Evolutionary conservation across 2,113 vertebrate genomes (phyloP), one percentile per base, ranked within the genome.

Genomic region (Chlorocebus sabaeus): DNA sequence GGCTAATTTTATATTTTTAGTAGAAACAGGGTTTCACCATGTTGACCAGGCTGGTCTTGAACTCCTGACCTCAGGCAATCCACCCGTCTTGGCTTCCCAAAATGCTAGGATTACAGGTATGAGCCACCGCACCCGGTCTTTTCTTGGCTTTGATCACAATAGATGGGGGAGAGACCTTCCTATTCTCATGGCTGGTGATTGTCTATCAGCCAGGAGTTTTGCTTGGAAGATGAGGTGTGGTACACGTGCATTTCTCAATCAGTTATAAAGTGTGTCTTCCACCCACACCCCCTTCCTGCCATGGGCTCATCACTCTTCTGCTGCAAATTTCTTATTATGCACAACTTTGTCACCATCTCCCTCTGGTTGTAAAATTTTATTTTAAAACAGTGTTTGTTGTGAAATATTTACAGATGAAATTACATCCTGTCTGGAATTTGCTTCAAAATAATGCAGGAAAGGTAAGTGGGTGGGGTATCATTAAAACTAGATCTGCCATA

Each of bases 401-500:
- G 20, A 67, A 83, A 88, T 91, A 87, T 76, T 90, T 96, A 88
- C 82, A 45, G 76, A 84, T 57, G 45, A 84, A 93, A 90, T 73
- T 59, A 43, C 57, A 43, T n/a, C 48, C 52, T 73, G 11, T 91
- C 78, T 72, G 86, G 68, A 38, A 57, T 83, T 95, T 83, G 82
- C 70, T 87, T 90, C 82, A 79, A 32, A 90, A 79, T 88, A 78
- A 25, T 48, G 13, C 45, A 25, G 67, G n/a, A 87, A 68, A 11
- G n/a, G 52, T 6, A 23, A 14, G 35, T 38, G 38, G 50, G 50
- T 88, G 43, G 57, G 48, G 30, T 43, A 18, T 55, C 14, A 18
- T 81, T 27, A 25, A 67, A 92, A 70, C 32, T 2, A 45, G 68
- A 67, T 85, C 6, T 8, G 35, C 59, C 45, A 22, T 72, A 76